Base-by-base conservation (phyloP, 2,113 vertebrate genomes). In the Uria lomvia region DNA sequence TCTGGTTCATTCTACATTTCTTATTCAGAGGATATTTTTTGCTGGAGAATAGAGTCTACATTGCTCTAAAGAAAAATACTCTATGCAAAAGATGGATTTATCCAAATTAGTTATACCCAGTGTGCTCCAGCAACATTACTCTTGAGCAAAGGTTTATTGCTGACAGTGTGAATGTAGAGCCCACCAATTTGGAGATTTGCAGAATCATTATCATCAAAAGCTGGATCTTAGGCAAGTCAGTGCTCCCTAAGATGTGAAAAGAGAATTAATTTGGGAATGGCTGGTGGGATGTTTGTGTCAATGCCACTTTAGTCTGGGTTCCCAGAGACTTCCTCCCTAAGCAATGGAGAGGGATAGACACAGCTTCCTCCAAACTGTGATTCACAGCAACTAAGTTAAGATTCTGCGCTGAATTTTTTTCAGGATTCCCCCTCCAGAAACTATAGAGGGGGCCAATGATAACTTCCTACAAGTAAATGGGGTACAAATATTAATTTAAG, bases 261-360 rank as follows among this genome's bases (percentile, higher is more conserved):
- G 30, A 90, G 3, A 50, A 38, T 77, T 52, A 43, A 86, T 49
- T 36, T 82, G 47, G 66, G 32, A 78, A 82, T 34, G 47, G 10
- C 26, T 79, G 21, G 7, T 74, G 63, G 26, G 32, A 49, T 34
- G 5, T 56, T 89, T 78, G 4, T 70, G 36, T 62, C n/a, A 58
- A 26, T 59, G 40, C 1, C 0, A 0, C 65, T 81, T 77, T 59
- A 73, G 12, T 14, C 23, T 9, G 24, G 6, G 6, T 47, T 92
- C 15, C 9, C 40, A 85, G 85, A 67, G 34, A 43, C n/a, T 79
- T 88, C 16, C 17, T 36, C 5, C 40, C 34, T 67, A 58, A 66
- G 30, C 18, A 76, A 29, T 17, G 14, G n/a, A 71, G 23, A 85
- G 6, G 21, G 66, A 58, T 8, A 72, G 42, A 42, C 19, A 59